Base-by-base conservation (phyloP, 2,113 vertebrate species). In the Origma solitaria region DNA sequence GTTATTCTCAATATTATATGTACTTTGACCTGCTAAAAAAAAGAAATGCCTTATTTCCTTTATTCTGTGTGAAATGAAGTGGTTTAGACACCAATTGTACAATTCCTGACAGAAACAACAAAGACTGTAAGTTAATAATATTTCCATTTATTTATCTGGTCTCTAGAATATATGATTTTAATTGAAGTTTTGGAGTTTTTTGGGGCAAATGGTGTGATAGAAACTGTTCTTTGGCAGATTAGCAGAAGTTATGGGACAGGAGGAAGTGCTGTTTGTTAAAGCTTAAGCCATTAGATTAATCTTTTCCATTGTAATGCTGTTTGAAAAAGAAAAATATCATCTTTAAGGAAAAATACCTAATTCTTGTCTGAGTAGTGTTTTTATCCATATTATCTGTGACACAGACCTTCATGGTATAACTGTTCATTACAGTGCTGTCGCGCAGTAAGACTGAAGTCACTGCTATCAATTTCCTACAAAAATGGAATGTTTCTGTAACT, bases 51-150 rank as follows among this genome's bases (percentile, higher is more conserved):
- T 72, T 58, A 35, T 35, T 96, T 95, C 64, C 87, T 97, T 97
- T 95, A 89, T 85, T 92, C 90, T 90, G 33, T 57, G 58, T 69
- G 47, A 96, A 97, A 95, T 77, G 93, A 96, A 96, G 70, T 96
- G 47, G 18, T 86, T 96, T 96, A 96, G 91, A 92, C 53, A 90
- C 78, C 38, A 17, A 77, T 96, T 94, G 51, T 81, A 92, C 68
- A 75, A 88, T 33, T 83, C 49, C 22, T 94, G 82, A 92, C 95
- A 97, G 89, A 93, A 96, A 93, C 75, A 96, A 93, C 64, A 92
- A 81, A 85, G 4, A 7, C 44, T 95, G 92, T 92, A 93, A 90
- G 50, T 93, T 97, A 94, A 94, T 95, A 96, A 83, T 64, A 45
- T 77, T 96, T 95, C 75, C 47, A 81, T 96, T 76, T 90, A 95